Evolutionary conservation across 2,113 vertebrate species (phyloP).

Genomic region (Platichthys stellatus): DNA sequence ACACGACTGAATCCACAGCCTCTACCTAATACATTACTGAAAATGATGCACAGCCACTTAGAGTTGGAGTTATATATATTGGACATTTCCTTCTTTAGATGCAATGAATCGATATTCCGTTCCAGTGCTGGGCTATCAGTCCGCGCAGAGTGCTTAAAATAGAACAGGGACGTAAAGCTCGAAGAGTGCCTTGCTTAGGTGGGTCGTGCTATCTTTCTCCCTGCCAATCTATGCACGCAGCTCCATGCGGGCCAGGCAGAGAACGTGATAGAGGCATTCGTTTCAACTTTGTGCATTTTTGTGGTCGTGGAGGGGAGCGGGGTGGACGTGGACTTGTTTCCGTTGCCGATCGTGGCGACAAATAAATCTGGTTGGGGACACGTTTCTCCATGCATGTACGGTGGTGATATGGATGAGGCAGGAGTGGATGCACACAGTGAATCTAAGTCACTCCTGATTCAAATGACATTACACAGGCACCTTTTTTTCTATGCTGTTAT

Average conservation of each 20-base stretch:
- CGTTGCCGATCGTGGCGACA: slow-evolving; percentile 40
- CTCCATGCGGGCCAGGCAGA: slow-evolving; percentile 37
- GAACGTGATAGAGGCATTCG: slow-evolving; percentile 1
- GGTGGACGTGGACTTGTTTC: slow-evolving; percentile 15
- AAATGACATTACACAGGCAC: slow-evolving; percentile 62
- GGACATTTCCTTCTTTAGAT: slow-evolving; percentile 81
- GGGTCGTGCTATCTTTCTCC: slow-evolving; percentile 56
- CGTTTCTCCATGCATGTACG: slow-evolving; percentile 13
- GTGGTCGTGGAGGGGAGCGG: slow-evolving; percentile 10
- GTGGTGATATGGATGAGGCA: slow-evolving; percentile 11
- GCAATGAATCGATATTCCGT: slow-evolving; percentile 75
- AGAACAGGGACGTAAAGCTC: slow-evolving; percentile 71
- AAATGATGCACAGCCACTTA: slow-evolving; percentile 73
- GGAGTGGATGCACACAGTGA: slow-evolving; percentile 31
- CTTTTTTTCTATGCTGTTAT: slow-evolving; percentile 31
- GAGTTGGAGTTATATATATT: slow-evolving; percentile 61
- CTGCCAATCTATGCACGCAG: slow-evolving; percentile 40
- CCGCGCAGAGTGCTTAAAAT: slow-evolving; percentile 75
- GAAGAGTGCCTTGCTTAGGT: slow-evolving; percentile 69
- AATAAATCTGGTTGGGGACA: slow-evolving; percentile 54
- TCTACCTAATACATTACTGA: slow-evolving; percentile 42
- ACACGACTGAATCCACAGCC: slow-evolving; percentile 49
- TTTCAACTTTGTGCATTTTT: slow-evolving; percentile 42
- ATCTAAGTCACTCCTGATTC: slow-evolving; percentile 46
- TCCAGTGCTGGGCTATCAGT: slow-evolving; percentile 74